Base-by-base conservation (phyloP, 2,888 invertebrate species). In the Ochropleura plecta region DNA sequence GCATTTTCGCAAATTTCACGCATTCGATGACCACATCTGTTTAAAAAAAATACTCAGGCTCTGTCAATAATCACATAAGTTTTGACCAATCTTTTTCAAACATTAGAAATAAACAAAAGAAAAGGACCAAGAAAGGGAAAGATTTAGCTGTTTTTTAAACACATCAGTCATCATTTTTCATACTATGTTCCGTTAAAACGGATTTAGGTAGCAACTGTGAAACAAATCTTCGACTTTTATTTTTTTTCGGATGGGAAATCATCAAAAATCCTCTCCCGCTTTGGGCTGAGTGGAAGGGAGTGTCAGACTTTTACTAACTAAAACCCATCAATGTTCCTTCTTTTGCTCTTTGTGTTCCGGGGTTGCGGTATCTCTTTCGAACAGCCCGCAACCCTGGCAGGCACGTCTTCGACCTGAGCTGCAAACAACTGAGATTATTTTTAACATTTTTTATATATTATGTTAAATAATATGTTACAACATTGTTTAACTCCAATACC, bases 161-260 rank as follows among this genome's bases (percentile, higher is more conserved):
- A 57, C 14, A 9, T 66, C 0, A 57, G 0, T 9, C 16, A 51
- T 59, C 40, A 14, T 66, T 18, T 40, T 66, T 53, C 12, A n/a
- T n/a, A 40, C 12, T 40, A 18, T 12, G 5, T 30, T 30, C 30
- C 30, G 30, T 30, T 1, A 30, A 30, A n/a, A 57, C 57, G 12
- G 40, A n/a, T 40, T 66, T 57, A 65, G 30, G 51, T 65, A 12
- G 12, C 48, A 65, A 51, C 14, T n/a, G 40, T 53, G 40, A 66
- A 66, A 40, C 18, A 55, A n/a, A 5, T 40, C 55, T 18, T 40
- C 30, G 30, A 30, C 30, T 30, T 30, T 30, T 30, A 1, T 30
- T 30, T 30, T 30, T 30, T 30, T 30, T 30, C 30, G 30, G 30
- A 30, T 30, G 30, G 30, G 30, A 30, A 30, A 30, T 30, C 30